Conservation (phyloP, 2,888 invertebrate genomes). For the Carcina quercana region DNA sequence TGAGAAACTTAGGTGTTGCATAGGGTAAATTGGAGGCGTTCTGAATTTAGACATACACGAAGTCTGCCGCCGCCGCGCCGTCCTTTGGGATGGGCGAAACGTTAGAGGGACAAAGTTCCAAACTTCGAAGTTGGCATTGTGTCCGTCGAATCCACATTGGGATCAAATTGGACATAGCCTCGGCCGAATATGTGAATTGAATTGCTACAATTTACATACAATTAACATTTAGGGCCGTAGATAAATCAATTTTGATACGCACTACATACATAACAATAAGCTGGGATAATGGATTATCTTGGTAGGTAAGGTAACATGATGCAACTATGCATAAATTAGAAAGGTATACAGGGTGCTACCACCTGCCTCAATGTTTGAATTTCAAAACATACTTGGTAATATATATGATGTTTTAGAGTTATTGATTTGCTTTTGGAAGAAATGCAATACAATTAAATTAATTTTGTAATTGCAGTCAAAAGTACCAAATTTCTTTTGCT, state of each 20-base stretch:
- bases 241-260: too few relatives aligned
- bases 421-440: too few relatives aligned
- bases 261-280: not conserved
- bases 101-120: slow-evolving; percentile 37
- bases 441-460: too few relatives aligned
- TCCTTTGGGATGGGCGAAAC: slow-evolving; percentile 34
- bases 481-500: too few relatives aligned
- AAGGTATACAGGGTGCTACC: too few relatives aligned
- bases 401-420: too few relatives aligned
- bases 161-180: slow-evolving; percentile 52
- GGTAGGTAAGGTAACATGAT: too few relatives aligned
- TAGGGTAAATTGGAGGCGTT: slow-evolving; percentile 51
- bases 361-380: too few relatives aligned
- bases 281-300: not conserved
- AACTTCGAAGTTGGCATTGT: slow-evolving; percentile 58
- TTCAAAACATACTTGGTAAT: too few relatives aligned
- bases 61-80: slow-evolving; percentile 24
- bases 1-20: slow-evolving; percentile 36
- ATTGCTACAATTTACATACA: slow-evolving; percentile 27
- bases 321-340: too few relatives aligned
- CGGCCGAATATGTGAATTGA: slow-evolving; percentile 39
- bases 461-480: too few relatives aligned
- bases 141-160: slow-evolving; percentile 32
- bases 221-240: too few relatives aligned
- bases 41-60: slow-evolving; percentile 42